These are phyloP conservation scores for Hormaphis cornu DNA, from an alignment of 1,140 invertebrate genomes.

Conservation along the genomic window DNA sequence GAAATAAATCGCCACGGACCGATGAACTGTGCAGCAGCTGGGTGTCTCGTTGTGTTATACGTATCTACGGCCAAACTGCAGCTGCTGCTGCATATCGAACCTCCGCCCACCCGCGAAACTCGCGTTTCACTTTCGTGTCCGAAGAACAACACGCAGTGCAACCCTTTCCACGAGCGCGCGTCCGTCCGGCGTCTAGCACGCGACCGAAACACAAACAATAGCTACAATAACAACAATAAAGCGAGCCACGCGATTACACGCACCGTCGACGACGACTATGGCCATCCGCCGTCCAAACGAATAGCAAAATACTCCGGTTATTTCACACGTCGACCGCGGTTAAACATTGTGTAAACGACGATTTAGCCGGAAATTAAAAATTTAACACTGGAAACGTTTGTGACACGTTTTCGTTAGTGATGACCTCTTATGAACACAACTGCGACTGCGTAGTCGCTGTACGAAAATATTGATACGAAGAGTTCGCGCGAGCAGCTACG, in stretches of 20 bases:
- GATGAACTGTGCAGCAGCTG: neutral
- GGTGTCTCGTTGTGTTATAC: too few species aligned
- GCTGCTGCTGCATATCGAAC: neutral
- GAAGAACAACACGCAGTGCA: neutral
- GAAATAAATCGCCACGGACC: neutral
- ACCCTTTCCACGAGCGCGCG: conserved; percentile 14
- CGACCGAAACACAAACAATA: conserved; percentile 6
- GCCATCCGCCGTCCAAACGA: neutral
- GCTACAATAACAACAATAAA: neutral
- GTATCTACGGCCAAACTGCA: neutral
- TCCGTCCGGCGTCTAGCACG: conserved; percentile 13
- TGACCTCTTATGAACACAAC: too few species aligned
- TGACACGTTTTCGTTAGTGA: too few species aligned
- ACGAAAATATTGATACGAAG: too few species aligned
- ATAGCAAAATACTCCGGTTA: neutral
- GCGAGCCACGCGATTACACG: conserved; percentile 15
- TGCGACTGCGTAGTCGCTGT: too few species aligned
- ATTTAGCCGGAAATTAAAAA: too few species aligned
- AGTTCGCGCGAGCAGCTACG: too few species aligned
- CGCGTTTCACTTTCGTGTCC: neutral
- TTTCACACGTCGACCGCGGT: neutral
- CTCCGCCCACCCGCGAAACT: neutral
- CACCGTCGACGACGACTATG: neutral
- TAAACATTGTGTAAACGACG: neutral
- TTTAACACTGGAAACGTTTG: too few species aligned